phyloP scores from a whole-genome alignment of 1,140 invertebrate genomes.

The Lordiphosa clarofinis region DNA sequence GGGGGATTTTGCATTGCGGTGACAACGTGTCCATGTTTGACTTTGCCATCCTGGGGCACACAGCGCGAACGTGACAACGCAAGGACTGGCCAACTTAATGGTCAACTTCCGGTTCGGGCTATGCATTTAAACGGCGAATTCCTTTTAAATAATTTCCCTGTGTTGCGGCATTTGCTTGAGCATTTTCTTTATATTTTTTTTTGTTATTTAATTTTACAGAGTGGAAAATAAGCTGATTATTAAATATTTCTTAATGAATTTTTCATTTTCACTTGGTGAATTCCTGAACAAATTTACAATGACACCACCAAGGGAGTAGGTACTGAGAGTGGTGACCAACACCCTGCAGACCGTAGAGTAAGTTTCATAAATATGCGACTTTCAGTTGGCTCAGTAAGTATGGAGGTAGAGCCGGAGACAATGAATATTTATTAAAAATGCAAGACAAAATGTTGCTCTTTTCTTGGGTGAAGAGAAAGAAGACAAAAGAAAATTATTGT shows the following conservation, averaged over 20 bases:
- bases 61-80: conserved; percentile 58
- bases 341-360: conserved; percentile 1
- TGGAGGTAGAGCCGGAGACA: conserved; percentile 18
- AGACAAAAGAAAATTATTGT: background rate
- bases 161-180: conserved; percentile 17
- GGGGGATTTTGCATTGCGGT: conserved; percentile 32
- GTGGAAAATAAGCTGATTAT: conserved; percentile 66
- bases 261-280: conserved; percentile 33
- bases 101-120: conserved; percentile 27
- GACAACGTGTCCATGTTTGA: conserved; percentile 57
- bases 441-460: conserved; percentile 54
- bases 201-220: conserved; percentile 23
- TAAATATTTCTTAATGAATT: conserved; percentile 74
- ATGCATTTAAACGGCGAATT: background rate
- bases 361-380: conserved; percentile 11
- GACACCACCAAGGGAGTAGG: conserved; percentile 11
- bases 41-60: conserved; percentile 38
- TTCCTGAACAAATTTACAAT: conserved; percentile 18
- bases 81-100: conserved; percentile 57
- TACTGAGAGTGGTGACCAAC: conserved; percentile 19
- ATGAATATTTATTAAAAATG: conserved; percentile 57
- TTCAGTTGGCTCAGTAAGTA: background rate
- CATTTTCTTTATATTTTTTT: too few species aligned
- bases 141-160: background rate
- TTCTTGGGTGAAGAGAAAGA: conserved; percentile 4